Percentiles rank a stretch among this genome's conserved stretches.
Evolutionary conservation across 2,888 invertebrate species (phyloP).

Genomic region (Venusia cambrica): DNA sequence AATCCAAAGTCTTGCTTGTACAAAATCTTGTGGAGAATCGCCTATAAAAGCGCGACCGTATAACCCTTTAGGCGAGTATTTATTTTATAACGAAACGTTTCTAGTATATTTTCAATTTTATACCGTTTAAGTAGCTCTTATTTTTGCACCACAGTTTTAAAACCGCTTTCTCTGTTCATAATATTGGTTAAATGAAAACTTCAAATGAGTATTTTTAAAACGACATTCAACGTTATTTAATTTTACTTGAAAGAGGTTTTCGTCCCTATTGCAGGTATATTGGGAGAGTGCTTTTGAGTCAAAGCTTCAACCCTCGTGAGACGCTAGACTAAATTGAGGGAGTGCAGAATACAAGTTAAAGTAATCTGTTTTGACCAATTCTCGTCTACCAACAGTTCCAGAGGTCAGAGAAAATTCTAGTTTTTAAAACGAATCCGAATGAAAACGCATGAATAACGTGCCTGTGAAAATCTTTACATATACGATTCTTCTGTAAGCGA

Average conservation of each 20-base stretch:
- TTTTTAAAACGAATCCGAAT: too few species aligned
- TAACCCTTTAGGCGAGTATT: conserved; percentile 42
- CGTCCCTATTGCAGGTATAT: neutral
- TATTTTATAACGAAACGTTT: conserved; percentile 37
- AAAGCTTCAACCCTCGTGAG: conserved; percentile 11
- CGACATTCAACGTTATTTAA: too few species aligned
- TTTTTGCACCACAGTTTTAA: conserved; percentile 10
- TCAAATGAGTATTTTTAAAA: too few species aligned
- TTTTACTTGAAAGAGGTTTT: conserved; percentile 9
- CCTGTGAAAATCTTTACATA: too few species aligned
- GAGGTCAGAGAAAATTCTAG: conserved; percentile 37
- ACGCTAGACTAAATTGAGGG: conserved; percentile 4
- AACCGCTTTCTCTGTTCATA: conserved; percentile 1
- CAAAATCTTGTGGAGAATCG: conserved; percentile 35
- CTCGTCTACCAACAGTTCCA: conserved; percentile 37
- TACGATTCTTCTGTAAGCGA: too few species aligned
- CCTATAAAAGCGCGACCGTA: conserved; percentile 39
- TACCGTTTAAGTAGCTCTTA: conserved; percentile 15
- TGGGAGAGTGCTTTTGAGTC: conserved; percentile 2
- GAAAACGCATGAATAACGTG: too few species aligned
- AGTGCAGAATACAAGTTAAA: conserved; percentile 1
- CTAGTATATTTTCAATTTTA: conserved; percentile 27
- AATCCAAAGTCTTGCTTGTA: conserved; percentile 32
- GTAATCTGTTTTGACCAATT: conserved; percentile 1
- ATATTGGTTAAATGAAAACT: too few species aligned